Evolutionary conservation across 1,140 invertebrate genomes (phyloP), one percentile per base, ranked within the genome.

Genomic region (Aphaenogaster rudis): DNA sequence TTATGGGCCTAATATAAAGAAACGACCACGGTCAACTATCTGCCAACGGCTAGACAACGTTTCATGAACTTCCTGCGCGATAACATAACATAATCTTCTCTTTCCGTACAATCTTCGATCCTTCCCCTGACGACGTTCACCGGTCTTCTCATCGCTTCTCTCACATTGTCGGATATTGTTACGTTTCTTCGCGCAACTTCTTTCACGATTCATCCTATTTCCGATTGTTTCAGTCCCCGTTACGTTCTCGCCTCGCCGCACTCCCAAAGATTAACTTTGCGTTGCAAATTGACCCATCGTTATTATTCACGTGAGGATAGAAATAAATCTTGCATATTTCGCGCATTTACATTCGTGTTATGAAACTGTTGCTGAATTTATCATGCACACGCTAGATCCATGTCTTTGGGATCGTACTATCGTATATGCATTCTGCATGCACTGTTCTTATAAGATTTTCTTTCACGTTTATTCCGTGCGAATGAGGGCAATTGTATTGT

Each of bases 1-100:
- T 93, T 93, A 93, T 90, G 91, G 72, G 88, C 78, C 92, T 93
- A 91, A 92, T 93, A 93, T 93, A 93, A 93, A 92, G 91, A 87
- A 91, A 93, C 89, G 91, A 90, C 81, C 87, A 59, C 67, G 85
- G 89, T 93, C 91, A 91, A 93, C 93, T 91, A 91, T 88, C 88
- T 87, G 88, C 91, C 92, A 93, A 93, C 86, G 85, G 88, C 89
- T 92, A 88, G 89, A 90, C 92, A 89, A 90, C 91, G 91, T 90
- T 93, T 93, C 91, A 93, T 93, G 93, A 93, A 93, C 91, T 91
- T 74, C 79, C 67, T 42, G 71, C 69, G 87, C 86, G 91, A 91
- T 91, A 91, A 92, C 89, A 84, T 82, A 88, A 87, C 86, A 90
- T 88, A 92, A 92, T 93, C 78, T 88, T 84, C 88, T 48, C 63